Evolutionary conservation across 2,888 invertebrate species (phyloP), one percentile per base, ranked within the genome.

Genomic region (Eupithecia inturbata): DNA sequence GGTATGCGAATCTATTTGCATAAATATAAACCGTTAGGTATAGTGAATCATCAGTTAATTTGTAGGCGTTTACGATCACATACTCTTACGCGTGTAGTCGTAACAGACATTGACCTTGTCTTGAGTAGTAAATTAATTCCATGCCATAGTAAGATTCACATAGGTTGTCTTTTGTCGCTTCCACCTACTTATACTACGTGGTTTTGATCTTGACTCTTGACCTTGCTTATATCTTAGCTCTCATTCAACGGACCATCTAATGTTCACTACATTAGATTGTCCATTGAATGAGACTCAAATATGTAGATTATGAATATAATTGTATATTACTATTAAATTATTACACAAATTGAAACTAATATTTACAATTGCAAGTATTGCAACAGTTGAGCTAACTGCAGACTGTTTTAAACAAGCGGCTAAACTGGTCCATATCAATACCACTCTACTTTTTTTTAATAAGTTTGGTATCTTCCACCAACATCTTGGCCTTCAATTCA

Each of bases 21-120:
- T 78, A 77, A 71, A 75, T 69, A 73, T 79, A 63, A 69, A 68
- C 80, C 79, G 79, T 80, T 79, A n/a, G n/a, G n/a, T n/a, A 79
- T 70, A 57, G 68, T 75, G 70, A 68, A 68, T 76, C 72, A 76
- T 66, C 73, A 57, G 62, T 78, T 77, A 72, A 72, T 75, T 76
- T 74, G 77, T 79, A 74, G 60, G 66, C 66, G 70, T 85, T 86
- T 83, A 84, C 84, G 83, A 83, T 83, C 80, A 79, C 81, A 79
- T 77, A 74, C 75, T 70, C 71, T 78, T 78, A 63, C 74, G 68
- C 75, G 80, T 81, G 85, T 85, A 84, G 82, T 83, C 82, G 82
- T 83, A 83, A 85, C 89, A 91, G 90, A 91, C 92, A 91, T 91
- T 92, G 92, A 92, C 92, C 92, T 91, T 90, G 88, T 82, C 85